Conservation (phyloP, 2,797 vertebrate genomes). For the Heliangelus exortis region DNA sequence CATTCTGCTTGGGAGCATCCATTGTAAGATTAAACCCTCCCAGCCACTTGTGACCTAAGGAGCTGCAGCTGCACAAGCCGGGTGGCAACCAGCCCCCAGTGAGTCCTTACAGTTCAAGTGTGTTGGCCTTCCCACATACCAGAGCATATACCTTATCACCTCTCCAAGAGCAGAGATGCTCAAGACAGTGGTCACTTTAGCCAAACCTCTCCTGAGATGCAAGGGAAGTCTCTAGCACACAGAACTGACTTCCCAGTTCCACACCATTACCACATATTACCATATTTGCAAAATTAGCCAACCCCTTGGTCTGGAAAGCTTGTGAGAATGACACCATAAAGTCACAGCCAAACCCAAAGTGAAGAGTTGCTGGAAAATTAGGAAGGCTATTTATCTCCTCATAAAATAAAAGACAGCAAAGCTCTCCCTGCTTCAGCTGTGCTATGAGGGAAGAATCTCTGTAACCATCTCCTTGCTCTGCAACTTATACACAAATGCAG, state of each 20-base stretch:
- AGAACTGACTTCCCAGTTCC: neutral
- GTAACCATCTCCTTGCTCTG: neutral
- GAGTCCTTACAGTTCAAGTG: rapidly evolving
- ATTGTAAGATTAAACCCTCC: neutral
- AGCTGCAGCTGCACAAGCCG: neutral
- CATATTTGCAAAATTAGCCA: neutral
- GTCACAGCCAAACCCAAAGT: neutral
- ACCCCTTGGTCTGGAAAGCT: neutral
- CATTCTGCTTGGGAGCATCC: neutral
- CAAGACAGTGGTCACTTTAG: neutral
- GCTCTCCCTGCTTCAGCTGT: neutral
- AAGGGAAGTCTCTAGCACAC: neutral
- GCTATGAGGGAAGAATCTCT: neutral
- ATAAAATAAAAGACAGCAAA: neutral
- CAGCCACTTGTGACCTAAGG: rapidly evolving
- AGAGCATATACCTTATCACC: neutral
- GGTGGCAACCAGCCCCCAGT: neutral
- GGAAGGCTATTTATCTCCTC: neutral
- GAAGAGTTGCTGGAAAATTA: neutral
- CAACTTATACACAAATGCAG: neutral
- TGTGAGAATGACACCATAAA: neutral
- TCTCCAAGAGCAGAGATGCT: neutral
- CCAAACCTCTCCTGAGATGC: neutral
- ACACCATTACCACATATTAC: neutral
- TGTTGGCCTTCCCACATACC: neutral